phyloP scores from a whole-genome alignment of 2,888 invertebrate species.

The Spodoptera picta region DNA sequence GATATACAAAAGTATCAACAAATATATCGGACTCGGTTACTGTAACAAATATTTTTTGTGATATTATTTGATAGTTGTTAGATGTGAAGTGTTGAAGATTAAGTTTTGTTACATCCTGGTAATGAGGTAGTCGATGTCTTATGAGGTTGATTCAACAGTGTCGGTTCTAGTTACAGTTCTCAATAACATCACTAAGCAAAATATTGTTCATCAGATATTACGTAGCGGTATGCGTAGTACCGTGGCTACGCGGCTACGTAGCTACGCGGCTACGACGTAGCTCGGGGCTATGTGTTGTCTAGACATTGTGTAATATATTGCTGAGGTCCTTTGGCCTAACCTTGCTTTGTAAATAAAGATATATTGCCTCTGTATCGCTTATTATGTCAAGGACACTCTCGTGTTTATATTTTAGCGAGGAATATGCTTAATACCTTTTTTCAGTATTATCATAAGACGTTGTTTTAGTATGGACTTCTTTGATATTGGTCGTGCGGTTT shows the following conservation, averaged over 20 bases:
- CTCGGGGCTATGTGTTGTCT: conserved; percentile 12
- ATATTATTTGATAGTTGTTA: too few relatives aligned
- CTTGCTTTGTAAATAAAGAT: conserved; percentile 16
- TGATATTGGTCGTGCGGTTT: neutral
- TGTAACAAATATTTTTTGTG: too few relatives aligned
- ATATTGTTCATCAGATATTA: too few relatives aligned
- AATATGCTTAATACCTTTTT: conserved; percentile 4
- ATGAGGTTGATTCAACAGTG: too few relatives aligned
- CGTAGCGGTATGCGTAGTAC: too few relatives aligned
- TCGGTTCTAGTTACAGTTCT: too few relatives aligned
- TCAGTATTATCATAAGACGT: conserved; percentile 3
- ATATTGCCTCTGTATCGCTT: conserved; percentile 8
- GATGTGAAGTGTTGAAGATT: too few relatives aligned
- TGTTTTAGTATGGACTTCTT: conserved; percentile 1
- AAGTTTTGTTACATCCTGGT: too few relatives aligned
- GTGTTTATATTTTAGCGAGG: conserved; percentile 25
- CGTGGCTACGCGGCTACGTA: neutral
- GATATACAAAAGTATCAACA: too few relatives aligned
- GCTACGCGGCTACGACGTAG: neutral
- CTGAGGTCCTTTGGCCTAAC: conserved; percentile 5
- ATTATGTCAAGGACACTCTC: conserved; percentile 25
- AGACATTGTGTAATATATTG: conserved; percentile 7
- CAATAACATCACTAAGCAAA: too few relatives aligned
- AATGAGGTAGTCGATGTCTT: too few relatives aligned
- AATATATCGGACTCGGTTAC: too few relatives aligned